Percentiles rank a stretch among this genome's conserved stretches.
Evolutionary conservation across 2,113 vertebrate species (phyloP).

Genomic region (Serinus canaria): DNA sequence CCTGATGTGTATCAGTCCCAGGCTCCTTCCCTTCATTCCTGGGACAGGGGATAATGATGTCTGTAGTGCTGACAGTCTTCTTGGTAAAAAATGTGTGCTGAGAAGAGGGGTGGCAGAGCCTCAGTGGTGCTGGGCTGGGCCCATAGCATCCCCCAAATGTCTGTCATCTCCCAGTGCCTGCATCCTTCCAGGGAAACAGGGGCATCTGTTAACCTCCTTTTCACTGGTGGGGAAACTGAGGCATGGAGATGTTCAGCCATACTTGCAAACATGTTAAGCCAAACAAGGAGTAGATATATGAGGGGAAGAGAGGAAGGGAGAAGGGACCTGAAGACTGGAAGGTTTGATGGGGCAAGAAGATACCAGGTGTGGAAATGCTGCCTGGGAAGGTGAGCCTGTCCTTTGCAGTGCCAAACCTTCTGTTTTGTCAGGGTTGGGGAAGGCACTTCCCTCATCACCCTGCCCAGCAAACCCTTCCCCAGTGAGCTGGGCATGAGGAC

Average conservation of each 20-base stretch:
- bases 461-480: neutral
- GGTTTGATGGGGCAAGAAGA: neutral
- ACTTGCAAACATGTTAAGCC: neutral
- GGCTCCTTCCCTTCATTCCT: neutral
- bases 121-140: fast-evolving
- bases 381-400: neutral
- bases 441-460: neutral
- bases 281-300: neutral
- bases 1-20: neutral
- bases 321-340: neutral
- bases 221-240: neutral
- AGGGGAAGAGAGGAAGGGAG: neutral
- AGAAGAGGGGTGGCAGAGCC: neutral
- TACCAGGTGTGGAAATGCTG: neutral
- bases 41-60: fast-evolving
- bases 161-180: neutral
- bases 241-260: neutral
- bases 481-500: neutral
- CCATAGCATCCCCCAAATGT: neutral
- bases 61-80: neutral
- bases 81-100: neutral
- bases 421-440: neutral
- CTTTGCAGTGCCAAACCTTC: neutral
- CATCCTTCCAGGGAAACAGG: neutral
- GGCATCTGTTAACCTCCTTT: neutral